Evolutionary conservation across 1,140 invertebrate genomes (phyloP), one percentile per base, ranked within the genome.

Genomic region (Orius insidiosus): DNA sequence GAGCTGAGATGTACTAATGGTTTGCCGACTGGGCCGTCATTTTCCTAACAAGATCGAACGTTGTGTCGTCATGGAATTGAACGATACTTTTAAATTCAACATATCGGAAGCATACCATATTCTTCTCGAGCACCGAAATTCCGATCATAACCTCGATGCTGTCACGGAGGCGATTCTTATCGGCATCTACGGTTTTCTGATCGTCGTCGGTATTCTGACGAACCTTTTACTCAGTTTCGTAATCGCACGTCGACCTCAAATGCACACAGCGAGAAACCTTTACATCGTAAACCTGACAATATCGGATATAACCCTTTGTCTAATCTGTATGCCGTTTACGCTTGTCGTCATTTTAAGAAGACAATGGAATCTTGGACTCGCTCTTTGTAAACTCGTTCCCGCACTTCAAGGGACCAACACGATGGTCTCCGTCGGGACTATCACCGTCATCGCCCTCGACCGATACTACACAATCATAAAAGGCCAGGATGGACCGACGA

Each of bases 271-370:
- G 2, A 55, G 73, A n/a, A 76, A 76, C 56, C 63, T 75, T 9
- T 76, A 74, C 59, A 72, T 76, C 45, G 59, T 72, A n/a, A 75
- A 74, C 55, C 56, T 75, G 38, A 68, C 70, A 24, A 61, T 71
- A 9, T 71, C 72, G 0, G 72, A 75, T 55, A 59, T 74, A 8
- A 65, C 67, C 1, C 57, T 74, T n/a, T 74, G 71, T 52, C 36
- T 69, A 31, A 63, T 74, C 46, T 70, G 68, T 6, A 71, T 70
- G 58, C 72, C 72, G 1, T 65, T 73, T 48, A 74, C 71, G 35
- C 53, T 73, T n/a, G 61, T 71, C 11, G 52, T 52, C 18, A 50
- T 65, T 11, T 51, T 67, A 13, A 50, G 52, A 15, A 14, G 50
- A 13, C 40, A 37, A 14, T 67, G 63, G 63, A 57, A 56, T 1